Evolutionary conservation across 2,888 invertebrate species (phyloP), one percentile per base, ranked within the genome.

Genomic region (Pycnomerus fuliginosus): DNA sequence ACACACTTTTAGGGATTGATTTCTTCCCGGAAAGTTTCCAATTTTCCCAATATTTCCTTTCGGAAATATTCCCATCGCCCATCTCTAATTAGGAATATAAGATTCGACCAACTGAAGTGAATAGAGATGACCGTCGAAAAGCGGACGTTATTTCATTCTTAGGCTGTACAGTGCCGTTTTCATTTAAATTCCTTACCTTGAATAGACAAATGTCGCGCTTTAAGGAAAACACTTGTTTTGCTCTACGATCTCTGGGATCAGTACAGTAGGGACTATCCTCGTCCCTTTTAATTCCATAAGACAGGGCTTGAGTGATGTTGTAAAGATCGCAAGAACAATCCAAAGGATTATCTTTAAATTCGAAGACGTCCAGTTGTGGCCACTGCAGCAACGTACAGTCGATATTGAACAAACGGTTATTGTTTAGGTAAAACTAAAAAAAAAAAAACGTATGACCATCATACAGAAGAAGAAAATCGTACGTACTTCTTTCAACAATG

Each of bases 281-380:
- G 8, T 51, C 50, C 24, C 51, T 49, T 25, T 49, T 65, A 14
- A 70, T 62, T 5, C 52, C 52, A 5, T 42, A 46, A 3, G 55
- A 44, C 24, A 71, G 42, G 8, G 53, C 52, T 27, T 31, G 48
- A 1, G 62, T 53, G n/a, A 71, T 68, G 38, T 70, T 65, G 48
- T 64, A 67, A 5, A 78, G 51, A 2, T 71, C 64, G 61, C 85
- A 85, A 61, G 80, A 79, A 62, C 85, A 85, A 24, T 77, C 68
- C 77, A 85, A 80, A 36, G 75, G 78, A 71, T 85, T 85, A n/a
- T 78, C 78, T 1, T 74, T 72, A 64, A 83, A 75, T 50, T 79
- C 76, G 30, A 85, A 61, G 3, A 72, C 69, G 13, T 76, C 76
- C 39, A 85, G 58, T 29, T 76, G 64, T 1, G 71, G 68, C 81